A percentile compares a stretch with the other conserved stretches of the same genome.
phyloP scores from a whole-genome alignment of 1,140 invertebrate genomes.

The Palaemon carinicauda region DNA sequence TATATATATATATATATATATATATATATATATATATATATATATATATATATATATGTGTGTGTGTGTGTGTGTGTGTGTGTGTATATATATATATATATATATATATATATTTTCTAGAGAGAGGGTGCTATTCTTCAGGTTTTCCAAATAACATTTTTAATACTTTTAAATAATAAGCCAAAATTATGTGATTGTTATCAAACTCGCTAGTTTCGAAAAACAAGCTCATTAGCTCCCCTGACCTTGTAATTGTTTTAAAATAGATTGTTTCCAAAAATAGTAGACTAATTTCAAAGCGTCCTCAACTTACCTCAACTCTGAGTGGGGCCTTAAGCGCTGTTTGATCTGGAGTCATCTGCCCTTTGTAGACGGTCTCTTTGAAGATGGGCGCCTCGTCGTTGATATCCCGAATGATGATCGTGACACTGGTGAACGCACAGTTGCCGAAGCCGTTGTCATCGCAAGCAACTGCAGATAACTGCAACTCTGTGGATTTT shows the following conservation, averaged over 20 bases:
- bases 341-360: conserved; percentile 75
- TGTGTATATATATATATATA: background rate
- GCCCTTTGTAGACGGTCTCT: conserved; percentile 81
- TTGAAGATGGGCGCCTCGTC: conserved; percentile 87
- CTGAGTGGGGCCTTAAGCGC: conserved; percentile 61
- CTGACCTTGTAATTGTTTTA: background rate
- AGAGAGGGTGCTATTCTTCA: no score
- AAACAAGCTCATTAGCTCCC: no score
- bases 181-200: no score
- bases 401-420: conserved; percentile 84
- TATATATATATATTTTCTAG: background rate
- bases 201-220: no score
- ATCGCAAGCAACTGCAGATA: conserved; percentile 86
- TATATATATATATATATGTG: no score
- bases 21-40: background rate
- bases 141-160: no score
- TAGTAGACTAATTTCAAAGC: background rate
- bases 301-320: conserved; percentile 60
- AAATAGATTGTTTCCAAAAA: background rate
- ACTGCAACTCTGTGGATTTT: conserved; percentile 70
- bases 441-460: conserved; percentile 81
- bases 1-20: background rate
- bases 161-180: no score
- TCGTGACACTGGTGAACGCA: conserved; percentile 75
- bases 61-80: background rate